Conservation (phyloP, 2,113 vertebrate species). For the Galeopterus variegatus region DNA sequence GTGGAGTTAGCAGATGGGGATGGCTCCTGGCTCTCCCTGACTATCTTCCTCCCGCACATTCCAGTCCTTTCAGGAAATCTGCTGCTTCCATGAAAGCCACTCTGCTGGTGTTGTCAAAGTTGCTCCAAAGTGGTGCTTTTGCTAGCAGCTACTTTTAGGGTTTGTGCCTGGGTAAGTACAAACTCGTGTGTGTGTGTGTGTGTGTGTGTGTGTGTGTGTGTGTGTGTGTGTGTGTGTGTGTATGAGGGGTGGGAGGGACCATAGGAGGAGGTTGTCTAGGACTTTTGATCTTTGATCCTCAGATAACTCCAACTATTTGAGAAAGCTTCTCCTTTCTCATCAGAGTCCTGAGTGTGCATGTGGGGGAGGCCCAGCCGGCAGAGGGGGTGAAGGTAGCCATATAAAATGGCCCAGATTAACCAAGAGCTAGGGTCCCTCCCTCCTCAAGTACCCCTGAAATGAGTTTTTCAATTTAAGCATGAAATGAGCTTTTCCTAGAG, state of each 20-base stretch:
- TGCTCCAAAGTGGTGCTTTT: background rate
- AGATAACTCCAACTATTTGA: background rate
- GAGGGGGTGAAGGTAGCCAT: background rate
- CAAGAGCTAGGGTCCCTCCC: background rate
- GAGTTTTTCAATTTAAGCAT: background rate
- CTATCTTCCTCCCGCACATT: background rate
- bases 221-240: background rate
- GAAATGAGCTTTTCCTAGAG: background rate
- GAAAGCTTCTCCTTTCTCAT: background rate
- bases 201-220: background rate
- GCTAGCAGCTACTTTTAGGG: background rate
- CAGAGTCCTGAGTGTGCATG: background rate
- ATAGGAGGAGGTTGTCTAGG: background rate
- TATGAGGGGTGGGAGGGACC: background rate
- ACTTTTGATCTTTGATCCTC: constrained; percentile 58
- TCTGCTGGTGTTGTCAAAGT: background rate
- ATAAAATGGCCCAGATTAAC: background rate
- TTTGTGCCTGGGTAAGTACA: background rate
- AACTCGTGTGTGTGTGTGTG: background rate
- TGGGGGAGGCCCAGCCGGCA: background rate
- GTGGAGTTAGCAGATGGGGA: background rate
- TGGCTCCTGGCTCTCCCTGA: background rate
- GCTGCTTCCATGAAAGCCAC: background rate
- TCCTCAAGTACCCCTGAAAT: background rate
- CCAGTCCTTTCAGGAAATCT: constrained; percentile 7